Base-by-base conservation (phyloP, 2,888 invertebrate genomes). In the Acrocyrtus sp. region DNA sequence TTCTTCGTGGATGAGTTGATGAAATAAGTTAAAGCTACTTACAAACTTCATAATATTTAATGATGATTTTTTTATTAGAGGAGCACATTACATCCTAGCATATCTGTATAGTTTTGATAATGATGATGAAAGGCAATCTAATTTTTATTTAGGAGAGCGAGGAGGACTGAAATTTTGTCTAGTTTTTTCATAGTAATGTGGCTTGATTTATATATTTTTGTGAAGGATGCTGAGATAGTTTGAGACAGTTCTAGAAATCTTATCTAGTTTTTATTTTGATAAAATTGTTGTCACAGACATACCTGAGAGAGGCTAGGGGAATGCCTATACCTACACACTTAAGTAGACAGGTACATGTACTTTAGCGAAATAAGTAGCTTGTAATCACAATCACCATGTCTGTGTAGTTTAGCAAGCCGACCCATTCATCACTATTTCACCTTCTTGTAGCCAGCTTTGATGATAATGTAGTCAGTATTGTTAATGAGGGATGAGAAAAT, bases 371-470 rank as follows among this genome's bases (percentile, higher is more conserved):
- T 34, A 34, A 34, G 34, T 34, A 34, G 34, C 34, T 34, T 34
- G 34, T 34, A 34, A 34, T 34, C 34, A 12, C 34, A 8, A 34
- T 34, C 34, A 34, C 6, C 34, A 34, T 12, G 34, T 34, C 34
- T 34, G 5, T n/a, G n/a, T 12, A 8, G 24, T 58, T 41, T 62
- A 57, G 47, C 26, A 24, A 53, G 43, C 58, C 51, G 15, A 54
- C 51, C 19, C 66, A 72, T 72, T 72, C 66, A 72, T 72, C 62
- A 72, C 60, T 66, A 61, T 62, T 72, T 67, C 72, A 72, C 72
- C 61, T 61, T 51, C n/a, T n/a, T n/a, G n/a, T n/a, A 34, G 39
- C 67, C 26, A 3, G 15, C 51, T 54, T 47, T 53, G 47, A 54
- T 54, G 34, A 34, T 54, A 43, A 61, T 48, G 56, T 39, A 41